A percentile compares a stretch with the other conserved stretches of the same genome.
phyloP scores from a whole-genome alignment of 2,797 vertebrate genomes.

The Silurus lanzhouensis region DNA sequence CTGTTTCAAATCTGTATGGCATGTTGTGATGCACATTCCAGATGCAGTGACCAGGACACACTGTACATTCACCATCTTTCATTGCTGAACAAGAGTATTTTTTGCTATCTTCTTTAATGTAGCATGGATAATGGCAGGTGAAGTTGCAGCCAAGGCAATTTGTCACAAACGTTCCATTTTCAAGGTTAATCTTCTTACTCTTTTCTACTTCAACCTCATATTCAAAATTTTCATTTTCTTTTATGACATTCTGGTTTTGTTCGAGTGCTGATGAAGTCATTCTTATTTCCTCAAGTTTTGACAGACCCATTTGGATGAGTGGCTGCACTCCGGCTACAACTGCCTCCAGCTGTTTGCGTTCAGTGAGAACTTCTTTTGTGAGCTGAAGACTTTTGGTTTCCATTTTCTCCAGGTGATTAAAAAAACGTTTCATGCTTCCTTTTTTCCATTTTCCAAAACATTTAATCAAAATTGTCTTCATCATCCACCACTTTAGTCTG shows the following conservation, averaged over 20 bases:
- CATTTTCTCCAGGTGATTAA: constrained; percentile 43
- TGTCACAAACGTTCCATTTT: constrained; percentile 43
- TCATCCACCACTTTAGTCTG: constrained; percentile 37
- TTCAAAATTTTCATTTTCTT: constrained; percentile 60
- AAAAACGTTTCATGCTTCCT: constrained; percentile 59
- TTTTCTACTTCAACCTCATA: constrained; percentile 56
- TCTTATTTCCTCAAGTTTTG: constrained; percentile 60
- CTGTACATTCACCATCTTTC: background rate
- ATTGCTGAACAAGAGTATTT: background rate
- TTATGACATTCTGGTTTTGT: constrained; percentile 55
- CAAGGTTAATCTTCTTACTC: constrained; percentile 12
- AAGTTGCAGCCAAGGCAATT: constrained; percentile 51
- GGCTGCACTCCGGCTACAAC: constrained; percentile 52
- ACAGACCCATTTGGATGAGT: constrained; percentile 56
- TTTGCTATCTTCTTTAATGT: background rate
- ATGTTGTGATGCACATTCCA: constrained; percentile 50
- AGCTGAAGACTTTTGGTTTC: constrained; percentile 54
- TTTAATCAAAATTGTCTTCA: constrained; percentile 56
- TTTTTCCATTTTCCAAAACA: constrained; percentile 65
- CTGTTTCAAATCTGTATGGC: constrained; percentile 39
- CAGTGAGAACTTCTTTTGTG: constrained; percentile 55
- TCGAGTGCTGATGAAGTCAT: constrained; percentile 55
- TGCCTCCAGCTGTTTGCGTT: constrained; percentile 46
- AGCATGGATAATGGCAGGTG: constrained; percentile 54
- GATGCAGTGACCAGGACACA: constrained; percentile 46